These are phyloP conservation scores for Lasaia peninsularis DNA, from an alignment of 1,140 invertebrate genomes.

Conservation along the genomic window DNA sequence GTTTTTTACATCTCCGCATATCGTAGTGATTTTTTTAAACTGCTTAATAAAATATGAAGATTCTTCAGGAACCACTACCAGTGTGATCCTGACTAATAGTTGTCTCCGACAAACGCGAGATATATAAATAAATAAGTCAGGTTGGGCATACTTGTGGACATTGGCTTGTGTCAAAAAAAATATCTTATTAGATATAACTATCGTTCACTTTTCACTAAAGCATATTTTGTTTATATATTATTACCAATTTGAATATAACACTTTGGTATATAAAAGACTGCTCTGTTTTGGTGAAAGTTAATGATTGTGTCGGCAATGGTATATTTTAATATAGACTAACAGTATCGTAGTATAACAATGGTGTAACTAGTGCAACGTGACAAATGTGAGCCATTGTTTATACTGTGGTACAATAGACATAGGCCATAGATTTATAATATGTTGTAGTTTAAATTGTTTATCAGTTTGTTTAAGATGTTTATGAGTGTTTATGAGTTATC, in stretches of 20 bases:
- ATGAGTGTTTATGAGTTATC: slow-evolving; percentile 65
- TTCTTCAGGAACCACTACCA: too few relatives aligned
- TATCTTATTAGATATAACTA: too few relatives aligned
- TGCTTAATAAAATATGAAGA: too few relatives aligned
- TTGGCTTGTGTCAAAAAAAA: background rate
- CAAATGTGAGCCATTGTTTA: background rate
- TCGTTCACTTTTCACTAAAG: background rate
- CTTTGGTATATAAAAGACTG: slow-evolving; percentile 8
- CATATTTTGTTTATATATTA: background rate
- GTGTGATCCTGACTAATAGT: too few relatives aligned
- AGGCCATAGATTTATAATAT: slow-evolving; percentile 31
- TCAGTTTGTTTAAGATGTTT: slow-evolving; percentile 61
- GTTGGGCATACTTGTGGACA: background rate
- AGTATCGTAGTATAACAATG: too few relatives aligned
- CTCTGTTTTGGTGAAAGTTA: slow-evolving; percentile 8
- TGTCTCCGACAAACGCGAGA: background rate
- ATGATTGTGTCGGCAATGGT: slow-evolving; percentile 1
- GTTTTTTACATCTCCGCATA: too few relatives aligned
- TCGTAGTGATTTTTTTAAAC: too few relatives aligned
- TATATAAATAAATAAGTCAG: background rate
- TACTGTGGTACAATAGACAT: background rate
- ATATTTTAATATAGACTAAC: background rate
- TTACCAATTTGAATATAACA: background rate
- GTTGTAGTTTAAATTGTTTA: slow-evolving; percentile 68
- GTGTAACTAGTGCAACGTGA: too few relatives aligned